Base-by-base conservation (phyloP, 2,797 vertebrate genomes). In the Pseudochromis fuscus region DNA sequence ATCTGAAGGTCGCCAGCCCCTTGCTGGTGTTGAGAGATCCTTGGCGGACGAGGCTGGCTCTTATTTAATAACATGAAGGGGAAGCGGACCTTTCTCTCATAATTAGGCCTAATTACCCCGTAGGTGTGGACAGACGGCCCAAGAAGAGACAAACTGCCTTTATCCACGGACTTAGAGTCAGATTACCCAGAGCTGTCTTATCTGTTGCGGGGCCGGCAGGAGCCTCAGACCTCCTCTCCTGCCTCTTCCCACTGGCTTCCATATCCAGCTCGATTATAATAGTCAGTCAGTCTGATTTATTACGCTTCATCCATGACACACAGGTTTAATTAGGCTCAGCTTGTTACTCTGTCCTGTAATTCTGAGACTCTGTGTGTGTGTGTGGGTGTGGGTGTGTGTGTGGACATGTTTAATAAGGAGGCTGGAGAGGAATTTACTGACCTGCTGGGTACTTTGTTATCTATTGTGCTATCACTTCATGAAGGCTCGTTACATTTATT, bases 61-160 rank as follows among this genome's bases (percentile, higher is more conserved):
- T 99, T 96, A 98, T 99, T 99, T 99, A 99, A 99, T 99, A 98
- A 99, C 96, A 95, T 96, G 95, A 98, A 98, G 95, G 96, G 96
- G 97, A 98, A 96, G 96, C 96, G 92, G 96, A 96, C 95, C 95
- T 97, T 96, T 96, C 95, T 96, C 96, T 98, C 97, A 99, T 99
- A 99, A 99, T 99, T 98, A 99, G 96, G 96, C 97, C 96, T 99
- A 98, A 99, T 99, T 99, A 98, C 95, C 95, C 93, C 91, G 91
- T 94, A 98, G 96, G 98, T 98, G 97, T 98, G 97, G 98, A 99
- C 96, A 98, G 97, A 98, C 82, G 55, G 93, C 96, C 90, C 95
- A 95, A 96, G 95, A 97, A 95, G 96, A 98, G 97, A 99, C 97
- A 99, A 98, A 97, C 97, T 98, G 96, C 96, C 97, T 99, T 99